Evolutionary conservation across 2,888 invertebrate species (phyloP), one percentile per base, ranked within the genome.

Genomic region (Drosophila basisetae): DNA sequence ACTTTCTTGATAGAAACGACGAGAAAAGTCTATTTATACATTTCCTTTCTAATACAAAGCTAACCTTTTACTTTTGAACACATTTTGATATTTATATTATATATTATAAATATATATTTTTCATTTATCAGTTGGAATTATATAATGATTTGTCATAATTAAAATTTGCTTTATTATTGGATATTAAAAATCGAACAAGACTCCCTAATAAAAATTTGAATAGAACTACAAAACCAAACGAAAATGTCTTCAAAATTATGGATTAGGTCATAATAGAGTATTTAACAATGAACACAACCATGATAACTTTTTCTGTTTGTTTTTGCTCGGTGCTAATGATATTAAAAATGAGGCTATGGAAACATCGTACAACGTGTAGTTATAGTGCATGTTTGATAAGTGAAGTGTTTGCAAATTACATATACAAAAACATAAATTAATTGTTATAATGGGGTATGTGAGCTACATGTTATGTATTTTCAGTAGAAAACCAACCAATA

Each of bases 331-430:
- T 18, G 18, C 58, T 73, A 56, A 66, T 58, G 60, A 62, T 60
- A 54, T 69, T 61, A 31, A 55, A 55, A 64, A 22, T 61, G 37
- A 7, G 4, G 22, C 4, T 41, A n/a, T 2, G 10, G n/a, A 18
- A 18, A 41, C 41, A 10, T 41, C n/a, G n/a, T n/a, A 41, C 41
- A 41, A 10, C 10, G 10, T n/a, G 41, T 41, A 18, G 37, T 37
- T 18, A 18, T 37, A 16, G 37, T 50, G 28, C 22, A 28, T 37
- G 41, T 65, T 60, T 59, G 72, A 83, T 74, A 77, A 83, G 67
- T 80, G 41, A 71, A 77, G 68, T 88, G 81, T 71, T 77, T 80
- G 68, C 73, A 64, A 77, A 22, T 16, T 22, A 47, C 47, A 9
- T 25, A 16, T 16, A 25, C 16, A 47, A 2, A 25, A 16, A 16